These are phyloP conservation scores for Saturnia japonica DNA, from an alignment of 2,888 invertebrate species.

Conservation along the genomic window DNA sequence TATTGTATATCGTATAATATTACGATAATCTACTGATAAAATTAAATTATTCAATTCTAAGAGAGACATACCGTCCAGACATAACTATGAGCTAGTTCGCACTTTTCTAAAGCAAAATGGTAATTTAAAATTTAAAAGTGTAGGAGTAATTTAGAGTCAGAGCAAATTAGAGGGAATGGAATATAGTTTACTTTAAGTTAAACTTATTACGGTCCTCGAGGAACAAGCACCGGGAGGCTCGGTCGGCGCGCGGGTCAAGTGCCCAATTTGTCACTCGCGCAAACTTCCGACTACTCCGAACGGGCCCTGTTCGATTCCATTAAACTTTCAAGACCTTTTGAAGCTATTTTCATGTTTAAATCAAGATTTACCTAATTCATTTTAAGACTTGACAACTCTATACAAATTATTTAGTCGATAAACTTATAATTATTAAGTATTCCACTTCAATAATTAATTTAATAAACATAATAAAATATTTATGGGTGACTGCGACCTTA, in stretches of 20 bases:
- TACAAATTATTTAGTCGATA: conserved; percentile 22
- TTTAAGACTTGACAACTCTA: conserved; percentile 49
- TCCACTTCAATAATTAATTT: conserved; percentile 12
- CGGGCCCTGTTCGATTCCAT: conserved; percentile 79
- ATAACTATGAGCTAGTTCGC: background rate
- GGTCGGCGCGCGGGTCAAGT: conserved; percentile 77
- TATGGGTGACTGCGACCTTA: conserved; percentile 38
- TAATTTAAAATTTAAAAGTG: conserved; percentile 68
- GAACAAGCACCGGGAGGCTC: conserved; percentile 75
- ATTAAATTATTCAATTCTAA: background rate
- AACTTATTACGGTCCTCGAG: conserved; percentile 81
- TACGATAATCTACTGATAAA: background rate
- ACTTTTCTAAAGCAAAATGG: conserved; percentile 27
- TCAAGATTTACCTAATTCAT: conserved; percentile 77
- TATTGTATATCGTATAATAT: background rate
- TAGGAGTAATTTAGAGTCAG: conserved; percentile 54
- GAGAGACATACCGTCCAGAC: background rate
- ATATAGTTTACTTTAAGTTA: conserved; percentile 82
- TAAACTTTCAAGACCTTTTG: conserved; percentile 81
- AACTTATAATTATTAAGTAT: background rate
- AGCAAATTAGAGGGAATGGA: conserved; percentile 79
- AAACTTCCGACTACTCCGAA: conserved; percentile 75
- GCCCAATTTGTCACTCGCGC: conserved; percentile 81
- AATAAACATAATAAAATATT: conserved; percentile 19
- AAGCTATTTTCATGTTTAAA: conserved; percentile 79